These are phyloP conservation scores for Laspeyria flexula DNA, from an alignment of 2,888 invertebrate species.

Conservation along the genomic window DNA sequence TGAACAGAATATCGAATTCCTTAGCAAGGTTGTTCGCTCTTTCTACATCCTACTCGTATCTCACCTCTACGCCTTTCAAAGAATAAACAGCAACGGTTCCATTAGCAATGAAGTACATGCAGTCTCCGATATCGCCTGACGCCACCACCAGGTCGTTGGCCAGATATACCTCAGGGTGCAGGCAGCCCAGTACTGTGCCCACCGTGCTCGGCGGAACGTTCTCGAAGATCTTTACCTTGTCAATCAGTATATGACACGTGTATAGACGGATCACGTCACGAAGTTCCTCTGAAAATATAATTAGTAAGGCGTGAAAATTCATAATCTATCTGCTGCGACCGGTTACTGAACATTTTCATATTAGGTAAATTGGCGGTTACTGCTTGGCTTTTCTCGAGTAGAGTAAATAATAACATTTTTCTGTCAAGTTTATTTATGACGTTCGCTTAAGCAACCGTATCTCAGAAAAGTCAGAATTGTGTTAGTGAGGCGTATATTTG, in stretches of 20 bases:
- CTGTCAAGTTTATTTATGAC: no score
- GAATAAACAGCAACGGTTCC: conserved; percentile 88
- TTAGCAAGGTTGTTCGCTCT: no score
- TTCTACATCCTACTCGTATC: not conserved
- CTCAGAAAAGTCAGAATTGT: no score
- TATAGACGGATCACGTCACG: conserved; percentile 84
- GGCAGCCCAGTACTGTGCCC: conserved; percentile 80
- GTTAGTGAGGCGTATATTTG: no score
- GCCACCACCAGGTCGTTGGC: conserved; percentile 87
- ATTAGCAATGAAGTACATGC: conserved; percentile 88
- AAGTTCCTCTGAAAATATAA: conserved; percentile 75
- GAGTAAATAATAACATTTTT: no score
- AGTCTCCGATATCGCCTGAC: conserved; percentile 85
- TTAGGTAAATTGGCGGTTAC: no score
- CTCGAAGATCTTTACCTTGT: conserved; percentile 84
- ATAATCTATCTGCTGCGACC: no score
- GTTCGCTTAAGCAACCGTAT: no score
- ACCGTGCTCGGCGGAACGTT: conserved; percentile 77
- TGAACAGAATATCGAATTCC: no score
- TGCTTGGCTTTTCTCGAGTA: no score
- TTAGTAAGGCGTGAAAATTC: no score
- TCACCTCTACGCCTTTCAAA: conserved; percentile 87
- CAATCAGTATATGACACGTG: conserved; percentile 83
- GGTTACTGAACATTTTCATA: no score
- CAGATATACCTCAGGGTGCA: conserved; percentile 86